Conservation (phyloP, 2,113 vertebrate species). For the Laterallus jamaicensis region DNA sequence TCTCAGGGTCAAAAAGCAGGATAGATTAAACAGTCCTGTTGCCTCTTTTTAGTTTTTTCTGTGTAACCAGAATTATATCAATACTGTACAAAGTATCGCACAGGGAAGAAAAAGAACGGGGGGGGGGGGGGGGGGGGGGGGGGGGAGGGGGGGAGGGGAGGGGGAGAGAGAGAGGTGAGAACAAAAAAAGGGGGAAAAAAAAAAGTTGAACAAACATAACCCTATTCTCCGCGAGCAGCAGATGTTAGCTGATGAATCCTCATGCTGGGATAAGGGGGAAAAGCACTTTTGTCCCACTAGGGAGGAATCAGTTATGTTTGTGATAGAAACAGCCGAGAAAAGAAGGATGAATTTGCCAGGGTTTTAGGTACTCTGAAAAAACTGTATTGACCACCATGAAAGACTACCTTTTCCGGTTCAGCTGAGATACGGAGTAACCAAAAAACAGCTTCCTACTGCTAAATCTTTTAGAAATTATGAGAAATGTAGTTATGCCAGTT, state of each 20-base stretch:
- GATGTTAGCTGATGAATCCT: neutral
- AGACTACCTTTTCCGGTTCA: neutral
- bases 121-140: fast-evolving
- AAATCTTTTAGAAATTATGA: neutral
- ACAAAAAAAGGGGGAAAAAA: neutral
- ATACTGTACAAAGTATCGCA: neutral
- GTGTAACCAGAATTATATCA: neutral
- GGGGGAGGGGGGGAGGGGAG: fast-evolving
- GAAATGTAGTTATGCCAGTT: neutral
- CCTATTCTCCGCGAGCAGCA: neutral
- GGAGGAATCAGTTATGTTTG: neutral
- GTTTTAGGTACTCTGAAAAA: neutral
- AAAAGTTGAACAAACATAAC: neutral
- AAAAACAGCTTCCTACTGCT: neutral
- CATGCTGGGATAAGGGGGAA: neutral
- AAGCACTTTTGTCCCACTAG: neutral
- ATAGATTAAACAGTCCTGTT: neutral
- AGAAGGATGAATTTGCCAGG: neutral
- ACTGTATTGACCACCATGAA: neutral
- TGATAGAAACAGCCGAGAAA: neutral
- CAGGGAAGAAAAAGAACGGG: neutral
- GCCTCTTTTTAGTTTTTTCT: neutral
- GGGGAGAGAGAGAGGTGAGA: neutral
- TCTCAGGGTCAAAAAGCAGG: neutral
- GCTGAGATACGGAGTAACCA: neutral